Conservation (phyloP, 1,140 invertebrate species). For the Panagrolaimus sp. region DNA sequence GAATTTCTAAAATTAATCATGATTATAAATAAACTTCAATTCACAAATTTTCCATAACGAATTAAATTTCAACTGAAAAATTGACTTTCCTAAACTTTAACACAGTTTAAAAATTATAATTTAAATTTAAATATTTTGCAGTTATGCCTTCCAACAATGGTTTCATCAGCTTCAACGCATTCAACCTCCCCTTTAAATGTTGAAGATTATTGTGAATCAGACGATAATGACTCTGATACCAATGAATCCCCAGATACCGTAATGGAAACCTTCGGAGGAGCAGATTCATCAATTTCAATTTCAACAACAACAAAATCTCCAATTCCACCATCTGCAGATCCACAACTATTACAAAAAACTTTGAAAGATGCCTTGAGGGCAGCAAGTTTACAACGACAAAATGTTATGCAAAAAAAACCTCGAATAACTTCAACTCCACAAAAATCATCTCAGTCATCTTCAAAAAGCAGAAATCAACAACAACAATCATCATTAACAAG, state of each 20-base stretch:
- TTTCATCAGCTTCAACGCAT: conserved; percentile 18
- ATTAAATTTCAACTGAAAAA: too few species aligned
- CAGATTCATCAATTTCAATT: too few species aligned
- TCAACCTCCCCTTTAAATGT: conserved; percentile 21
- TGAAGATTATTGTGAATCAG: conserved; percentile 19
- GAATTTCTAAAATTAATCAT: too few species aligned
- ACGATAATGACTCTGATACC: conserved; percentile 28
- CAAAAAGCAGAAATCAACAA: not conserved
- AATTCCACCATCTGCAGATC: not conserved
- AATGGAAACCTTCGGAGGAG: too few species aligned
- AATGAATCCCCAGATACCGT: conserved; percentile 14
- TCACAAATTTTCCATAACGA: too few species aligned
- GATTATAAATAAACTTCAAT: too few species aligned
- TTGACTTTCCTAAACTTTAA: too few species aligned
- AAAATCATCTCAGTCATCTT: not conserved
- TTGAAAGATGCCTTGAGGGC: conserved; percentile 39
- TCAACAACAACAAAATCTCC: not conserved
- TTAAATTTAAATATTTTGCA: not conserved
- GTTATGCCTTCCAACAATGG: conserved; percentile 32
- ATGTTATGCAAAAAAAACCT: conserved; percentile 19
- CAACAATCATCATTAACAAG: not conserved
- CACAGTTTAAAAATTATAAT: too few species aligned
- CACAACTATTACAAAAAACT: conserved; percentile 28
- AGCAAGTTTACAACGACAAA: conserved; percentile 28
- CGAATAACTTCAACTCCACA: not conserved